Conservation (phyloP, 1,140 invertebrate genomes). For the Carposina sasakii region DNA sequence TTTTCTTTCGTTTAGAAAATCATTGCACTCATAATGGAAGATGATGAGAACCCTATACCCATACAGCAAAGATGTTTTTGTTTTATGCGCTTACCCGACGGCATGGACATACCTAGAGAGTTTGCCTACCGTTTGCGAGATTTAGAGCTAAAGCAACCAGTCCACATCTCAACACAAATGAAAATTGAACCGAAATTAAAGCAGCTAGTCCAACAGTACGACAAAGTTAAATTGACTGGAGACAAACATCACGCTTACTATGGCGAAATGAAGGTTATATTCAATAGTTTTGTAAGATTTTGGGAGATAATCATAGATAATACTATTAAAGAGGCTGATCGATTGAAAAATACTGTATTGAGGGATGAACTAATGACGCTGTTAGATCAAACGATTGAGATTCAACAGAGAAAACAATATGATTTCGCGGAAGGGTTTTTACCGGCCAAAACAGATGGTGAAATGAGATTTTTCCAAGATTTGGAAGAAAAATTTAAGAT, state of each 20-base stretch:
- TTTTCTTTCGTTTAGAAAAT: no score
- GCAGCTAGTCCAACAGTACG: conserved; percentile 29
- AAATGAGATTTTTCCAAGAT: conserved; percentile 32
- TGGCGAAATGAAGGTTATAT: conserved; percentile 37
- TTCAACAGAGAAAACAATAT: conserved; percentile 31
- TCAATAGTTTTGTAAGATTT: conserved; percentile 36
- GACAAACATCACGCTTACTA: conserved; percentile 38
- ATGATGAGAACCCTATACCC: no score
- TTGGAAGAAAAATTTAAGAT: conserved; percentile 20
- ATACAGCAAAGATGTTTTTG: no score
- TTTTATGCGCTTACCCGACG: no score
- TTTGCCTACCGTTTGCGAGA: no score
- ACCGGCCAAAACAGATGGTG: conserved; percentile 21
- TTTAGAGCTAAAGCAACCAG: no score
- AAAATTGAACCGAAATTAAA: conserved; percentile 31
- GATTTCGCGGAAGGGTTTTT: conserved; percentile 35
- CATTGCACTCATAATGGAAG: no score
- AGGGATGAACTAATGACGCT: conserved; percentile 28
- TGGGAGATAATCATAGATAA: conserved; percentile 35
- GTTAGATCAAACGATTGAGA: conserved; percentile 29
- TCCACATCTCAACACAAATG: no score
- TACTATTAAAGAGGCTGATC: conserved; percentile 34
- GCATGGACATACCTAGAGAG: no score
- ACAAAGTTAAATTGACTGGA: conserved; percentile 29
- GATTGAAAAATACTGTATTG: conserved; percentile 20